Percentiles rank a stretch among this genome's conserved stretches.
phyloP scores from a whole-genome alignment of 2,888 invertebrate genomes.

The Prenolepis imparis region DNA sequence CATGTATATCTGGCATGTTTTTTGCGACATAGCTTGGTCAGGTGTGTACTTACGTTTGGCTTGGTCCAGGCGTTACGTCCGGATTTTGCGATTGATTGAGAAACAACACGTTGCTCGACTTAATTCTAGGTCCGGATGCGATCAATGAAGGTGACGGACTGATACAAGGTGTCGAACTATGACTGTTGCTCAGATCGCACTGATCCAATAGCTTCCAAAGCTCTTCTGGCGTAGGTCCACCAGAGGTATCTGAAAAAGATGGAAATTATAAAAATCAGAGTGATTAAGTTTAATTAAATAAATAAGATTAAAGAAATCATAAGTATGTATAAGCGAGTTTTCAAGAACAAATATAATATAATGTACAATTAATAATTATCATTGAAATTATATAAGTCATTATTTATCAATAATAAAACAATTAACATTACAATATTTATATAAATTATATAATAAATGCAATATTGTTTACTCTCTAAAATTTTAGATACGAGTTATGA shows the following conservation, averaged over 20 bases:
- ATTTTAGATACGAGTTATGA: background rate
- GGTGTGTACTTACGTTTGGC: slow-evolving; percentile 67
- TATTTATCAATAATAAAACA: background rate
- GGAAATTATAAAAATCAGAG: background rate
- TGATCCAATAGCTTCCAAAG: slow-evolving; percentile 96
- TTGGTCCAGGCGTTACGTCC: slow-evolving; percentile 77
- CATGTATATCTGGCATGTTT: slow-evolving; percentile 16
- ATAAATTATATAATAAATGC: background rate
- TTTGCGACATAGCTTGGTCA: background rate
- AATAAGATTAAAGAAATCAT: background rate
- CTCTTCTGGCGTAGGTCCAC: slow-evolving; percentile 97
- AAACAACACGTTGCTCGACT: slow-evolving; percentile 89
- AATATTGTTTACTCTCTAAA: background rate
- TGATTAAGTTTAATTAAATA: background rate
- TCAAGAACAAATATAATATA: background rate
- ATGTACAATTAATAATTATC: background rate
- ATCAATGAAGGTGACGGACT: slow-evolving; percentile 90
- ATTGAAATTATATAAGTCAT: slow-evolving; percentile 9
- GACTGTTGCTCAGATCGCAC: slow-evolving; percentile 95
- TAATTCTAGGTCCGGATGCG: slow-evolving; percentile 86
- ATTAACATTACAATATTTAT: background rate
- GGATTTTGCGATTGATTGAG: slow-evolving; percentile 87
- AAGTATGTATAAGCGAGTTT: background rate
- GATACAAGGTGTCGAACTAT: slow-evolving; percentile 92
- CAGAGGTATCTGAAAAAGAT: slow-evolving; percentile 88